Conservation (phyloP, 2,888 invertebrate species). For the Chirona hameri region DNA sequence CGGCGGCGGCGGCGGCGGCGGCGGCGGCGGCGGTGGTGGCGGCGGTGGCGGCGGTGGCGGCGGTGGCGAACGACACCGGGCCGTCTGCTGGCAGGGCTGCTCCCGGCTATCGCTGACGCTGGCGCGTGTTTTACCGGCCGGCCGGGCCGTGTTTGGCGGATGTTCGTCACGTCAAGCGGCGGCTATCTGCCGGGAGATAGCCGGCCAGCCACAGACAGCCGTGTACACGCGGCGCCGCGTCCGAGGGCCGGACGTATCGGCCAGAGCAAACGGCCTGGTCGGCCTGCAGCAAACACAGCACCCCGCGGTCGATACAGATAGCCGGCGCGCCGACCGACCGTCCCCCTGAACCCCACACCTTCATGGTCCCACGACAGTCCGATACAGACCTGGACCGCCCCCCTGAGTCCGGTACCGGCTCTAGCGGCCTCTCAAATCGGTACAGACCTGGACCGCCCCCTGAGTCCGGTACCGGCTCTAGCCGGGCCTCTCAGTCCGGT, state of each 20-base stretch:
- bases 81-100: not conserved
- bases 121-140: not conserved
- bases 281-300: not conserved
- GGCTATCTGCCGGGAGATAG: conserved; percentile 12
- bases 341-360: too few species aligned
- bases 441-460: too few species aligned
- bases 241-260: not conserved
- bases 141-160: not conserved
- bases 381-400: too few species aligned
- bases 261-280: not conserved
- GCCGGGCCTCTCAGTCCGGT: too few species aligned
- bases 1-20: not conserved
- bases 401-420: not conserved
- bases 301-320: not conserved
- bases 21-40: not conserved
- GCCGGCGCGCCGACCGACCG: not conserved
- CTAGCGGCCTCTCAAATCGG: too few species aligned
- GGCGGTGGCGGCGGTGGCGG: not conserved
- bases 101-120: not conserved
- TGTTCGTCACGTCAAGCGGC: conserved; percentile 8
- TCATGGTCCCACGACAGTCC: too few species aligned
- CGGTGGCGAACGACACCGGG: not conserved
- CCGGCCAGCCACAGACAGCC: not conserved
- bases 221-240: not conserved
- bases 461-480: too few species aligned